Base-by-base conservation (phyloP, 1,140 invertebrate genomes). In the Ectropis grisescens region DNA sequence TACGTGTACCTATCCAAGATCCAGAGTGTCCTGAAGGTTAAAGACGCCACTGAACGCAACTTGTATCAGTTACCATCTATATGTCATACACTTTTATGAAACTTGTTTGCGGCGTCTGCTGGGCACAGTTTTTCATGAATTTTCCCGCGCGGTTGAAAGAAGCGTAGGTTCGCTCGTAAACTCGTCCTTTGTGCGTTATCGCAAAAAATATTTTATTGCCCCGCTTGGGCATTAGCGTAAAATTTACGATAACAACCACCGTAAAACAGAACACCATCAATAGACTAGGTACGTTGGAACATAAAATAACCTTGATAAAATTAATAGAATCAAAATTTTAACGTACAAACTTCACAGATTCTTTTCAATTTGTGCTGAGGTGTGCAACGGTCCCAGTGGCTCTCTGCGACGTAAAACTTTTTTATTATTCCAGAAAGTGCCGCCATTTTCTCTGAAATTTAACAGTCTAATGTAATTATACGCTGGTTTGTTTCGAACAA, bases 201-300 rank as follows among this genome's bases (percentile, higher is more conserved):
- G 16, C 8, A 3, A 19, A 19, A 42, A 42, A 50, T 44, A 33
- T 50, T 50, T 50, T 50, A 50, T 43, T 50, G 27, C 41, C 14
- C 29, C 8, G 41, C 37, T 33, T 27, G 25, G 29, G 29, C 34
- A 47, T 40, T 38, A 38, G 25, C 30, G 32, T 33, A 23, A 47
- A 50, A 41, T 47, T 50, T 45, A 50, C 30, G 44, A 40, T 51
- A 55, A 50, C 25, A 26, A 36, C 27, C 14, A 25, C 16, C 39
- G 33, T 48, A 50, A 50, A 37, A 32, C 39, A 38, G 19, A 14
- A 19, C 16, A 34, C 13, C 42, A 41, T 45, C 38, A 36, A 40
- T 38, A 38, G 25, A 32, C 31, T 25, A 35, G 16, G 16, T 19
- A 19, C 16, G 3, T 29, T 28, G 22, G 35, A 37, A 27, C 37